Percentiles rank a stretch among this genome's conserved stretches.
Evolutionary conservation across 2,888 invertebrate species (phyloP).

Genomic region (Automeris io): DNA sequence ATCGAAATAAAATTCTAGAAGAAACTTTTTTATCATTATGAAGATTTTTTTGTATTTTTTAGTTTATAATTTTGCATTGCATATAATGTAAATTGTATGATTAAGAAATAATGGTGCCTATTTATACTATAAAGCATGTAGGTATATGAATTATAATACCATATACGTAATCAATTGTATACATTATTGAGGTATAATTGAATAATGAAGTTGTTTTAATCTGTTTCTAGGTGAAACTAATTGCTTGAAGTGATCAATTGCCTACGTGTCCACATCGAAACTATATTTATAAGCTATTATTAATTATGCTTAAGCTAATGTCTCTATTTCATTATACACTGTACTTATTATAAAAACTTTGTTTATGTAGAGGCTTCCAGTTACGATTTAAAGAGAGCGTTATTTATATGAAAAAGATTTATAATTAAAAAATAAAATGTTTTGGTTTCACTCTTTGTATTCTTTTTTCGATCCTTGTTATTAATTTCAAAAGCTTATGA

Average conservation of each 20-base stretch:
- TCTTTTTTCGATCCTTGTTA: constrained; percentile 23
- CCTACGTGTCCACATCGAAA: constrained; percentile 13
- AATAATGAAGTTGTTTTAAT: constrained; percentile 19
- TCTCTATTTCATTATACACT: constrained; percentile 14
- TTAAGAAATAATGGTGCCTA: too few species aligned
- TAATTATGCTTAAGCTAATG: constrained; percentile 18
- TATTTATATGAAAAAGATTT: constrained; percentile 67
- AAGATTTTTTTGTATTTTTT: too few species aligned
- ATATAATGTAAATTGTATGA: too few species aligned
- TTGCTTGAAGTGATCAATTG: constrained; percentile 38
- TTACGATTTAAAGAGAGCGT: constrained; percentile 59
- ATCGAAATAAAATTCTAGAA: too few species aligned
- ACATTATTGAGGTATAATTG: too few species aligned
- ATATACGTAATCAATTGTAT: too few species aligned
- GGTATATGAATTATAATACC: too few species aligned
- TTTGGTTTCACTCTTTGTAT: constrained; percentile 52
- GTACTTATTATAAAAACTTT: constrained; percentile 32
- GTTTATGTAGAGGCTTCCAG: constrained; percentile 74
- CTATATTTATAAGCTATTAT: constrained; percentile 20
- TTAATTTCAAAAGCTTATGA: too few species aligned
- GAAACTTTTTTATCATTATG: too few species aligned
- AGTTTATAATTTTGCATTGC: too few species aligned
- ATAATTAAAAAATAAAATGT: constrained; percentile 70
- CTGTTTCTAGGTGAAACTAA: constrained; percentile 71
- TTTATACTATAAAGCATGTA: too few species aligned